Evolutionary conservation across 2,113 vertebrate species (phyloP).

Genomic region (Grallaria varia): DNA sequence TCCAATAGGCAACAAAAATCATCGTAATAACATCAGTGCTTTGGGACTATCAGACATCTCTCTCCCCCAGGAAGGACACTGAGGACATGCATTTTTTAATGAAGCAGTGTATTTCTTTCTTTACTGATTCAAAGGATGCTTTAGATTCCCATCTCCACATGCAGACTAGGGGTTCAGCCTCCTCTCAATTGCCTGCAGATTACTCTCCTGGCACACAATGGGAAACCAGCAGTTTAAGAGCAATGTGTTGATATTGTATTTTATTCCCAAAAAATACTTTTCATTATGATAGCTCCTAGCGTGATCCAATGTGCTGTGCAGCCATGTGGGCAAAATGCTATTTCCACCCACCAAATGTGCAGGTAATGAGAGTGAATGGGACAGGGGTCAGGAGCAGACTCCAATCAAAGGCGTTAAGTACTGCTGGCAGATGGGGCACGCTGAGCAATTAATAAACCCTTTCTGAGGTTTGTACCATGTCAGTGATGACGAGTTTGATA

Average conservation of each 20-base stretch:
- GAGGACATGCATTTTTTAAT: not conserved
- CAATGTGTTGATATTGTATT: not conserved
- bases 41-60: not conserved
- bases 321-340: not conserved
- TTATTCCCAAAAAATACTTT: not conserved
- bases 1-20: not conserved
- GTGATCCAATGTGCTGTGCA: not conserved
- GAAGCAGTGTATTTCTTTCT: not conserved
- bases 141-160: not conserved
- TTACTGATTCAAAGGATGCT: not conserved
- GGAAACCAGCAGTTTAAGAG: not conserved
- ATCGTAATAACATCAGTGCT: not conserved
- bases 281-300: not conserved
- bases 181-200: not conserved
- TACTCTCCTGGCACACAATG: not conserved
- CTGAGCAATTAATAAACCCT: conserved; percentile 3
- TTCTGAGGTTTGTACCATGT: not conserved
- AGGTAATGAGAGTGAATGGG: not conserved
- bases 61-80: not conserved
- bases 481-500: not conserved
- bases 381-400: not conserved
- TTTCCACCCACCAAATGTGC: not conserved
- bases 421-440: not conserved
- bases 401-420: not conserved
- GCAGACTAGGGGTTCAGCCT: not conserved